These are phyloP conservation scores for Drosophila recens DNA, from an alignment of 2,888 invertebrate species.

Conservation along the genomic window DNA sequence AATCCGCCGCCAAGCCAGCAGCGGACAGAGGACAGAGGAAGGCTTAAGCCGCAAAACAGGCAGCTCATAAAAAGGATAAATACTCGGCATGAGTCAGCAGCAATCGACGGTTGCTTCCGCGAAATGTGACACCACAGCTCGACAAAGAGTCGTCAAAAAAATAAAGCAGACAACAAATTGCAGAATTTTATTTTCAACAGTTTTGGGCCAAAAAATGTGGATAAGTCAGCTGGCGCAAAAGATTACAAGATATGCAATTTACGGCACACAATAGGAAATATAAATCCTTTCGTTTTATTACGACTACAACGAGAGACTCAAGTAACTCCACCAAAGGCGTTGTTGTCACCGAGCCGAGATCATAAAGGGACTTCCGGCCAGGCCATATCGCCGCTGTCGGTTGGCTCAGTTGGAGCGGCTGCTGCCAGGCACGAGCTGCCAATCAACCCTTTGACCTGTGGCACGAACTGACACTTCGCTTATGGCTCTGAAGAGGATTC, in stretches of 20 bases:
- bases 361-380: conserved; percentile 68
- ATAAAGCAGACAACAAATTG: conserved; percentile 49
- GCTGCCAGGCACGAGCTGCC: conserved; percentile 52
- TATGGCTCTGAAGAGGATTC: not conserved
- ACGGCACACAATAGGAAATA: conserved; percentile 72
- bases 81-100: conserved; percentile 56
- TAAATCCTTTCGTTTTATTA: conserved; percentile 82
- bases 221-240: conserved; percentile 69
- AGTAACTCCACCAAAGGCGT: conserved; percentile 17
- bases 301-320: conserved; percentile 42
- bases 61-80: conserved; percentile 75
- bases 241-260: conserved; percentile 72
- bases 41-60: conserved; percentile 66
- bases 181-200: conserved; percentile 52
- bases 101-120: conserved; percentile 66
- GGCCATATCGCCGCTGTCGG: conserved; percentile 30
- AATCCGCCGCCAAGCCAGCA: conserved; percentile 51
- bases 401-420: conserved; percentile 41
- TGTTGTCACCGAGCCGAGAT: conserved; percentile 31
- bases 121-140: conserved; percentile 67
- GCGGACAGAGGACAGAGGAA: conserved; percentile 19
- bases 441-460: conserved; percentile 69
- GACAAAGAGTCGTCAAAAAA: conserved; percentile 35
- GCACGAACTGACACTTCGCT: conserved; percentile 47
- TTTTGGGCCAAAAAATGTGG: conserved; percentile 54